Evolutionary conservation across 35 echinoderm and acorn worm genomes (phyloP), one percentile per base, ranked within the genome.

Genomic region (Apostichopus californicus): DNA sequence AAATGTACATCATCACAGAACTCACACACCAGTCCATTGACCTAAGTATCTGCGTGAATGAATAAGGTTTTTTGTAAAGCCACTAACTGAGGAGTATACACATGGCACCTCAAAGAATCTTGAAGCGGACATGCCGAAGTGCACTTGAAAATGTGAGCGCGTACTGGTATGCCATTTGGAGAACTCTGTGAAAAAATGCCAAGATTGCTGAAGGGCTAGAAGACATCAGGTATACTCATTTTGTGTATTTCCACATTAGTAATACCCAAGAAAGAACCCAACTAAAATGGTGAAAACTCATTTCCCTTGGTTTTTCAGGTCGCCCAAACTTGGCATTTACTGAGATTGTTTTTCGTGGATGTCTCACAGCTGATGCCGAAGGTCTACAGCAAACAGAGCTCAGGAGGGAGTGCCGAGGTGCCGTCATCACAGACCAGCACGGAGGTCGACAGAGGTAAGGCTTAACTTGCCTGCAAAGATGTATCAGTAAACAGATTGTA

Each of bases 121-220:
- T 46, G 34, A 46, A 46, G 34, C 34, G 3, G 3, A 46, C 34
- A 46, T 46, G 34, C 34, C 34, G 3, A 46, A 46, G 34, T 46
- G 34, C 34, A 2, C 34, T 46, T 46, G 34, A 2, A 3, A 46
- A 46, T 3, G 2, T 46, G 3, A 46, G 34, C 34, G 34, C 2
- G 34, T 46, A 46, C 34, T 46, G 34, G 34, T 3, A 46, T 46
- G 34, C 95, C 97, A 12, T 95, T 99, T 90, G 71, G 86, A 18
- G 95, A 99, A 18, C 87, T 99, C 55, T 96, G 97, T 90, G 95
- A 99, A 71, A 92, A 80, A 99, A 96, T 70, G 95, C 97, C 9
- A 81, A 92, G 13, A 90, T 99, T 18, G 89, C 97, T 17, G 90
- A 77, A 17, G 90, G 88, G 4, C 82, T 99, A 5, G 93, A 10